These are phyloP conservation scores for Drosophila anomalipes DNA, from an alignment of 2,888 invertebrate genomes.

Conservation along the genomic window DNA sequence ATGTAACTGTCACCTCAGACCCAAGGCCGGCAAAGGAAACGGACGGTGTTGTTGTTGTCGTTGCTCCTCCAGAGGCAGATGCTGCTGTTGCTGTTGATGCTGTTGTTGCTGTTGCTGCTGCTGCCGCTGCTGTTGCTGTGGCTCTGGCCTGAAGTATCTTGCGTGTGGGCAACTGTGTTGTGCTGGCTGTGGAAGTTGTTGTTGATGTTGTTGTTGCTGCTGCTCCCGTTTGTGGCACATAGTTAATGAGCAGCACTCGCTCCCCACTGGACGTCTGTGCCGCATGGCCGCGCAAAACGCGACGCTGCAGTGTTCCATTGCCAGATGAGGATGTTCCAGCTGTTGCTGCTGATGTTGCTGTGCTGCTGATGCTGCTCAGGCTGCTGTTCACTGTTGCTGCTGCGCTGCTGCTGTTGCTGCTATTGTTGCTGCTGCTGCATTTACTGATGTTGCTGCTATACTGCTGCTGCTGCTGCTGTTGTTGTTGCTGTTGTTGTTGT, in stretches of 20 bases:
- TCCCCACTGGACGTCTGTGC: conserved; percentile 82
- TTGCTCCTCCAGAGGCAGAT: conserved; percentile 43
- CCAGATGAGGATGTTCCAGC: conserved; percentile 52
- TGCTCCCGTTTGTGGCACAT: conserved; percentile 76
- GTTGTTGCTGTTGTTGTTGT: conserved; percentile 46
- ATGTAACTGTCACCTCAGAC: conserved; percentile 83
- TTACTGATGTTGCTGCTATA: conserved; percentile 47
- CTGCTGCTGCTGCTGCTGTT: conserved; percentile 54
- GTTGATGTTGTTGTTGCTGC: conserved; percentile 47
- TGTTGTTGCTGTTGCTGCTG: conserved; percentile 34
- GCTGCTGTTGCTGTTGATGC: conserved; percentile 40
- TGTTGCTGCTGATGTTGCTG: conserved; percentile 56
- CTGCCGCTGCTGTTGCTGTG: conserved; percentile 54
- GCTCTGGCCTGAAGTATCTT: conserved; percentile 76
- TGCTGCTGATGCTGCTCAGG: conserved; percentile 48
- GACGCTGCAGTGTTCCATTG: conserved; percentile 65
- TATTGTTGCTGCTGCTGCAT: conserved; percentile 49
- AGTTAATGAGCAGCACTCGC: conserved; percentile 81
- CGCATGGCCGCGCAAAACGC: conserved; percentile 81
- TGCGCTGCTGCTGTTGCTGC: conserved; percentile 57
- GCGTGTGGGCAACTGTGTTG: conserved; percentile 74
- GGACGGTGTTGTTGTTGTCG: conserved; percentile 63
- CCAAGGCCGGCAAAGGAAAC: conserved; percentile 83
- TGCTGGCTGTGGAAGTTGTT: conserved; percentile 54
- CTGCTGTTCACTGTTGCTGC: conserved; percentile 47